phyloP scores from a whole-genome alignment of 2,797 vertebrate species.

The Schizothorax lantsangensis region DNA sequence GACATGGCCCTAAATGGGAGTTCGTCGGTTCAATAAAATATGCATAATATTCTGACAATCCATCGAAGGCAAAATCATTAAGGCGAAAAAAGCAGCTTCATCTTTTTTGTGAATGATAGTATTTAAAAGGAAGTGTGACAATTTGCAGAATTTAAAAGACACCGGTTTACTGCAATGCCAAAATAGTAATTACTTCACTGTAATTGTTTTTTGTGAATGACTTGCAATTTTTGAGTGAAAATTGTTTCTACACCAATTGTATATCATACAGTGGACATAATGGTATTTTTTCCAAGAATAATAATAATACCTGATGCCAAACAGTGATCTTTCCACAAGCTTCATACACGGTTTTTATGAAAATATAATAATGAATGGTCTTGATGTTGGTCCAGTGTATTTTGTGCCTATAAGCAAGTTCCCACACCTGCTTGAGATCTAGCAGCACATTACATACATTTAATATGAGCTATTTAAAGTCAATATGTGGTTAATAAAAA shows the following conservation, averaged over 20 bases:
- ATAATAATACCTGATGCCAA: too few relatives aligned
- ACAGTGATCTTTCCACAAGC: not conserved
- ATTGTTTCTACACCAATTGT: not conserved
- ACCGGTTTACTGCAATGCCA: not conserved
- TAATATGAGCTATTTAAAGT: not conserved
- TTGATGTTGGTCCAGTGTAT: conserved; percentile 26
- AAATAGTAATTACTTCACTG: not conserved
- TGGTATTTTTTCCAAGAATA: not conserved
- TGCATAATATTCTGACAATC: not conserved
- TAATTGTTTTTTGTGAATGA: too few relatives aligned
- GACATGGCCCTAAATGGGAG: not conserved
- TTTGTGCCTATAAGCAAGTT: conserved; percentile 7
- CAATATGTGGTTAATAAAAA: conserved; percentile 17
- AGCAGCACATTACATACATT: conserved; percentile 28
- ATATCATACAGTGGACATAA: not conserved
- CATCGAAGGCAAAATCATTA: not conserved
- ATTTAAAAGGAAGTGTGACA: not conserved
- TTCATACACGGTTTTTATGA: not conserved
- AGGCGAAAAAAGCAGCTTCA: not conserved
- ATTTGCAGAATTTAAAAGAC: not conserved
- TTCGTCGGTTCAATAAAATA: not conserved
- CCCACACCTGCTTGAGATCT: conserved; percentile 17
- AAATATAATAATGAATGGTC: conserved; percentile 4
- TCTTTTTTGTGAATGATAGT: not conserved
- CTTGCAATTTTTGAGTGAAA: not conserved